Evolutionary conservation across 1,140 invertebrate species (phyloP), one percentile per base, ranked within the genome.

Genomic region (Venturia canescens): DNA sequence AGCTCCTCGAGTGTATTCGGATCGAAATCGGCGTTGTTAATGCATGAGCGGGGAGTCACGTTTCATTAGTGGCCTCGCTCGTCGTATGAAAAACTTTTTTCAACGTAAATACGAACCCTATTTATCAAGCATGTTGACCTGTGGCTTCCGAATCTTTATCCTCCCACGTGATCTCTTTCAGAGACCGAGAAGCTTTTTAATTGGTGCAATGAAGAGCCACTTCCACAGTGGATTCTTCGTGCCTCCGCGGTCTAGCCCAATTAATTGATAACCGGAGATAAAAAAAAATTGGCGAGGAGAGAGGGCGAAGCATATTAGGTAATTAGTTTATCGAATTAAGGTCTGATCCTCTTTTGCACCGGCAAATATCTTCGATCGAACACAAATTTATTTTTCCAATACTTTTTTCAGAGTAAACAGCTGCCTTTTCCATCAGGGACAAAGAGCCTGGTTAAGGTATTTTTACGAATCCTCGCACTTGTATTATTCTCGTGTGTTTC

Each of bases 211-310:
- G 70, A 82, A 75, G 44, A 79, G 76, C 77, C 70, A 79, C 71
- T 48, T 70, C 70, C 29, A 44, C 44, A 44, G 29, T 26, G 29
- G 57, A 29, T 31, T 50, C 23, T 6, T 18, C 60, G 66, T 48
- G 29, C 66, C 80, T 63, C 76, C 53, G 60, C 67, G 57, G 27
- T 72, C 78, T 79, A 23, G 48, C 71, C 72, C 16, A 71, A 83
- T 83, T 81, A 81, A 83, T 83, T 83, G 77, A 83, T 81, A 83
- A 83, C 80, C 78, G 69, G 53, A 63, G 29, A 31, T 27, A 69
- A 27, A 69, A 27, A 69, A 31, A 69, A n/a, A 69, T 15, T 1
- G 66, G 15, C 3, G 15, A 11, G n/a, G 29, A 69, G 29, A 34
- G 27, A 69, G 34, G 66, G n/a, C 18, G 38, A 74, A 26, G 9